phyloP scores from a whole-genome alignment of 2,113 vertebrate species.

The Entomyzon cyanotis region DNA sequence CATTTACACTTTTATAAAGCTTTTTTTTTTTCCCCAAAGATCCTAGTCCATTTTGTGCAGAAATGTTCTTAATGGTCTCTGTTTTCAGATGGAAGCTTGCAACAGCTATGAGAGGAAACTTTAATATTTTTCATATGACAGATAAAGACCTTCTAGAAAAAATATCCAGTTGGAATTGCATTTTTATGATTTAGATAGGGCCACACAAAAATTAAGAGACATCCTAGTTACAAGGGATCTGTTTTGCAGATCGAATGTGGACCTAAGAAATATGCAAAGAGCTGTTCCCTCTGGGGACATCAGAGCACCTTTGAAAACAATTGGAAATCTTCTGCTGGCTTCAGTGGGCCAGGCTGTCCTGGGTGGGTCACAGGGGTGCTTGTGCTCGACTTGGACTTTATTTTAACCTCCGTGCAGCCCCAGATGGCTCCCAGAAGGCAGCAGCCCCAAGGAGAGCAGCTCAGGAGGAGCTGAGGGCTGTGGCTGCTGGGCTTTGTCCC shows the following conservation, averaged over 20 bases:
- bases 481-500: neutral
- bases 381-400: accelerated
- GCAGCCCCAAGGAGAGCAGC: neutral
- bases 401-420: accelerated
- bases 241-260: neutral
- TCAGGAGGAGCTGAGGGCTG: neutral
- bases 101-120: neutral
- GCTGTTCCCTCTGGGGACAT: neutral
- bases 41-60: neutral
- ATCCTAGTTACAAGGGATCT: neutral
- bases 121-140: neutral
- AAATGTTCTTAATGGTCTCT: neutral
- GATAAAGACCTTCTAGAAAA: neutral
- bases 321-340: neutral
- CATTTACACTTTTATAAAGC: neutral
- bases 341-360: neutral
- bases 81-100: neutral
- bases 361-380: neutral
- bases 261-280: neutral
- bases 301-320: neutral
- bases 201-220: neutral
- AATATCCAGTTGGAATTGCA: neutral
- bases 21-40: neutral
- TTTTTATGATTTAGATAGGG: neutral
- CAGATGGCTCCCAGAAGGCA: accelerated